Evolutionary conservation across 2,113 vertebrate genomes (phyloP).

Genomic region (Euleptes europaea): DNA sequence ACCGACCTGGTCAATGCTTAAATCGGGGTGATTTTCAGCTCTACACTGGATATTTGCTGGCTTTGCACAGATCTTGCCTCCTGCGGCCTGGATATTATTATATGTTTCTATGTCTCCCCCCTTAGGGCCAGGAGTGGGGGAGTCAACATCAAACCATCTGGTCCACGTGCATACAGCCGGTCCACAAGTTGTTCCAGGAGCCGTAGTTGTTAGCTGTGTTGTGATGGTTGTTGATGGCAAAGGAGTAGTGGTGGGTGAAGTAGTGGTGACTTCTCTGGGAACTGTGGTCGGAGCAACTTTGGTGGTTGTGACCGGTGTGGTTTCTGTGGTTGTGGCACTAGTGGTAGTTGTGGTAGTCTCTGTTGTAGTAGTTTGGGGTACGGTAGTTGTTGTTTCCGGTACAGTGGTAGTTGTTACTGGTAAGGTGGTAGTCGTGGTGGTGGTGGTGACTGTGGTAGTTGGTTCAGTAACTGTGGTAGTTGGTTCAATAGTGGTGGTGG

Average conservation of each 20-base stretch:
- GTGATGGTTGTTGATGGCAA: accelerated
- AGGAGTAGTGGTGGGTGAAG: not conserved
- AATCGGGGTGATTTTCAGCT: constrained; percentile 24
- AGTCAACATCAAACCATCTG: constrained; percentile 66
- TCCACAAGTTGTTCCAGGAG: not conserved
- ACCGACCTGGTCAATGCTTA: constrained; percentile 17
- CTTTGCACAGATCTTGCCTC: constrained; percentile 40
- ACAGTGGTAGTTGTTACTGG: accelerated
- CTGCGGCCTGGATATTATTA: constrained; percentile 53
- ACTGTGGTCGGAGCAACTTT: not conserved
- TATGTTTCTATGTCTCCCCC: constrained; percentile 60
- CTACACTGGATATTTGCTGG: constrained; percentile 65
- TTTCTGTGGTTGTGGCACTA: not conserved
- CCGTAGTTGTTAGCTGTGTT: accelerated
- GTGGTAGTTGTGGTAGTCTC: not conserved
- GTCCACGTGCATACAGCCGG: constrained; percentile 56
- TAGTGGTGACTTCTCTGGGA: not conserved
- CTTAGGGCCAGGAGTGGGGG: constrained; percentile 31
- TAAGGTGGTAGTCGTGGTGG: accelerated
- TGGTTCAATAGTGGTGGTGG: not conserved
- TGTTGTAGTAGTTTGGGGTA: accelerated
- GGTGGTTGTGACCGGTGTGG: not conserved
- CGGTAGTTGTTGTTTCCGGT: not conserved
- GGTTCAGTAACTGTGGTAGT: not conserved
- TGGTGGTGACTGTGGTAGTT: not conserved